Percentiles rank a stretch among this genome's conserved stretches.
Conservation (phyloP, 2,797 vertebrate species). For the Balearica regulorum region DNA sequence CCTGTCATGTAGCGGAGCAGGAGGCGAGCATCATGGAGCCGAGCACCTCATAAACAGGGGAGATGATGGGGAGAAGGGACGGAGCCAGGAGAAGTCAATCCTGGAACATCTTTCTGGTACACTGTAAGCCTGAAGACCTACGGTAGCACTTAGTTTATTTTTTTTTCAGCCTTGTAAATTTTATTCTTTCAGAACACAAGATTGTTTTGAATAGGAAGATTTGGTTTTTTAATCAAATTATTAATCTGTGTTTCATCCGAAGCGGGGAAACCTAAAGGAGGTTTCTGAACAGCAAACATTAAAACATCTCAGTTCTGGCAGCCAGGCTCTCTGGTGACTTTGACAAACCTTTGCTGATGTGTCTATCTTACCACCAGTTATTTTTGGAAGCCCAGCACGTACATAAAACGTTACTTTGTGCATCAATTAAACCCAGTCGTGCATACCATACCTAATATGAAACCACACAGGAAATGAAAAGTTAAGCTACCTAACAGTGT, state of each 20-base stretch:
- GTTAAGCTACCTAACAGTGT: background rate
- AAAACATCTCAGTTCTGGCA: background rate
- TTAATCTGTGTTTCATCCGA: background rate
- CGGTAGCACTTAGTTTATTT: background rate
- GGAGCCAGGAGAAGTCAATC: background rate
- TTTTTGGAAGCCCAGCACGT: background rate
- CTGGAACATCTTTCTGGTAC: background rate
- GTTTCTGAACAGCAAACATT: background rate
- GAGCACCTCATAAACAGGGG: background rate
- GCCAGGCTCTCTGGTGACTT: background rate
- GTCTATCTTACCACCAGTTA: background rate
- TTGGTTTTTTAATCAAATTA: background rate
- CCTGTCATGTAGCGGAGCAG: background rate
- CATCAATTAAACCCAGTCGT: background rate
- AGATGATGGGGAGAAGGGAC: background rate
- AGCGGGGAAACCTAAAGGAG: background rate
- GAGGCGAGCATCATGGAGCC: background rate
- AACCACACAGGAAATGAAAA: slow-evolving; percentile 63
- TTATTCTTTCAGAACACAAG: background rate
- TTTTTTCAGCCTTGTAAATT: background rate
- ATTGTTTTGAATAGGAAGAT: background rate
- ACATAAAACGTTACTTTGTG: background rate
- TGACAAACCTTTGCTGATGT: background rate
- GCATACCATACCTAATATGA: background rate
- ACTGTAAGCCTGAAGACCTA: background rate